phyloP scores from a whole-genome alignment of 2,113 vertebrate genomes.

The Cyanoderma ruficeps region DNA sequence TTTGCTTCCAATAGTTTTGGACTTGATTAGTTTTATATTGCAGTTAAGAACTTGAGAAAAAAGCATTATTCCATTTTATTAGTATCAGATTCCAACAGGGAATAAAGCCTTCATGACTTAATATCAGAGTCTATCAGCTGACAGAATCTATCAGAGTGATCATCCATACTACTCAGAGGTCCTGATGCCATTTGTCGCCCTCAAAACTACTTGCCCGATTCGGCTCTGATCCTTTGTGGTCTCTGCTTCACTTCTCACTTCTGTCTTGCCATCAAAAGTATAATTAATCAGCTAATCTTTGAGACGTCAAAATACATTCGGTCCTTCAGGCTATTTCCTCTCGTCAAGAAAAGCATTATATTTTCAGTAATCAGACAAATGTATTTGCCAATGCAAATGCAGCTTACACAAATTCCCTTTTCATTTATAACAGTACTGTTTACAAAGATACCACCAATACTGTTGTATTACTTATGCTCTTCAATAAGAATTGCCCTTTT shows the following conservation, averaged over 20 bases:
- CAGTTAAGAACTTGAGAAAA: conserved; percentile 52
- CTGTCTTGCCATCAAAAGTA: conserved; percentile 47
- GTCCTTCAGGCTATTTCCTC: conserved; percentile 52
- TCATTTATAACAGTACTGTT: background rate
- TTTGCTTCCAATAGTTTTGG: conserved; percentile 10
- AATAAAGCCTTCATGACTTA: conserved; percentile 58
- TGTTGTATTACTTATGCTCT: background rate
- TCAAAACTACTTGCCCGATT: conserved; percentile 32
- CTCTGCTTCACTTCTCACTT: conserved; percentile 53
- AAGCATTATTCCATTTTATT: conserved; percentile 65
- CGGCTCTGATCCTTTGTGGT: conserved; percentile 22
- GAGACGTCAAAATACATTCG: conserved; percentile 56
- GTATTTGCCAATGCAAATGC: conserved; percentile 34
- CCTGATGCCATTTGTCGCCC: conserved; percentile 41
- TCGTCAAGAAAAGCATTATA: conserved; percentile 34
- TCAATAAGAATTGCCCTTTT: background rate
- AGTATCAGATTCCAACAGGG: conserved; percentile 57
- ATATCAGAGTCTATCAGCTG: conserved; percentile 57
- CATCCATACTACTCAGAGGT: conserved; percentile 65
- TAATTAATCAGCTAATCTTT: conserved; percentile 71
- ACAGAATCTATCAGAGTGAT: conserved; percentile 64
- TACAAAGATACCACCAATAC: background rate
- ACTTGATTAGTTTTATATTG: conserved; percentile 52
- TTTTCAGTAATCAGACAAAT: conserved; percentile 28
- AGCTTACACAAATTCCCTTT: conserved; percentile 26